phyloP scores from a whole-genome alignment of 2,113 vertebrate species.

The Cinclus mexicanus region DNA sequence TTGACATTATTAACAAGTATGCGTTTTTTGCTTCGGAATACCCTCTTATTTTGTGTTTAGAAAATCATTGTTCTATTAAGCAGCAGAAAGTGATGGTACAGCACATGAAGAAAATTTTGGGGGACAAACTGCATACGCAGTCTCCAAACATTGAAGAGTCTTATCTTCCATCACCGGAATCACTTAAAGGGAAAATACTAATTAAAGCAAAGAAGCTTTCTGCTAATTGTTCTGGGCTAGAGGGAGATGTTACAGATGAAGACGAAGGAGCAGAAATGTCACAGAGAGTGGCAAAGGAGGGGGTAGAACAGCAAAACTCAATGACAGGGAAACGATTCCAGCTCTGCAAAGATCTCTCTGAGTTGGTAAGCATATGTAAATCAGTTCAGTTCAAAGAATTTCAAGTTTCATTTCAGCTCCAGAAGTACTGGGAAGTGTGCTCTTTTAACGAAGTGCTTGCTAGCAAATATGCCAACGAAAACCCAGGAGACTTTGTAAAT shows the following conservation, averaged over 20 bases:
- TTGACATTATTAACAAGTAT: constrained; percentile 94
- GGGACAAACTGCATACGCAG: constrained; percentile 86
- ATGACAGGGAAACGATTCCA: constrained; percentile 84
- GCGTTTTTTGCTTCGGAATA: constrained; percentile 95
- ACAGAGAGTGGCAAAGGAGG: constrained; percentile 85
- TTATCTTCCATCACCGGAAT: constrained; percentile 89
- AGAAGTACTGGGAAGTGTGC: constrained; percentile 97
- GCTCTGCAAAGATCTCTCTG: constrained; percentile 93
- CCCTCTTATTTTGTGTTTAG: constrained; percentile 92
- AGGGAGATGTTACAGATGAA: constrained; percentile 96
- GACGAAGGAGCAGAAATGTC: constrained; percentile 97
- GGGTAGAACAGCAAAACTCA: constrained; percentile 77
- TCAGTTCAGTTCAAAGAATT: constrained; percentile 96
- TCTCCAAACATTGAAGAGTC: constrained; percentile 85
- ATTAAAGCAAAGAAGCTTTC: constrained; percentile 94
- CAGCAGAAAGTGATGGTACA: constrained; percentile 98
- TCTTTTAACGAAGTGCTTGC: constrained; percentile 97
- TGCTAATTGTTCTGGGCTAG: constrained; percentile 82
- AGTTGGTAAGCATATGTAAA: constrained; percentile 93
- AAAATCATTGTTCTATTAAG: constrained; percentile 95
- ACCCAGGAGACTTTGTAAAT: constrained; percentile 96
- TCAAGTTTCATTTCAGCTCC: constrained; percentile 88
- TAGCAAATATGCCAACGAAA: constrained; percentile 89
- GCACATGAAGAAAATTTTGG: constrained; percentile 93
- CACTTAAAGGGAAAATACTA: constrained; percentile 90